A percentile compares a stretch with the other conserved stretches of the same genome.
These are phyloP conservation scores for Pangasius mekongensis DNA, from an alignment of 2,797 vertebrate genomes.

Conservation along the genomic window DNA sequence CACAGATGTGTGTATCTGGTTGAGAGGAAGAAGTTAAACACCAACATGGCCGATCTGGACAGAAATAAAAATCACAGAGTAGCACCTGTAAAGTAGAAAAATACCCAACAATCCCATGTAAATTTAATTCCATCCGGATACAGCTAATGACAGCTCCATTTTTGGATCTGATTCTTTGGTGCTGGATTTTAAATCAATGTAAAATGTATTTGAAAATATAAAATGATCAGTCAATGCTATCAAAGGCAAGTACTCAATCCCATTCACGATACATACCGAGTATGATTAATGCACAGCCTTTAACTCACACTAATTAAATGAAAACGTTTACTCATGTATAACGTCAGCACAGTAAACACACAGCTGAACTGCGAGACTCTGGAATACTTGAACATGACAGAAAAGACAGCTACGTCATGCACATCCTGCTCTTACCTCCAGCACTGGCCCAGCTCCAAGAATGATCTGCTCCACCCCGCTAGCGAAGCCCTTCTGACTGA, in stretches of 20 bases:
- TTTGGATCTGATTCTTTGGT: neutral
- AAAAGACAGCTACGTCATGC: neutral
- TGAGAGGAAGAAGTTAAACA: neutral
- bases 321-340: neutral
- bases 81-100: neutral
- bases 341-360: neutral
- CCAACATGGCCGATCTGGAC: neutral
- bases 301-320: neutral
- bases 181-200: neutral
- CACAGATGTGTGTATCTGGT: too few species aligned
- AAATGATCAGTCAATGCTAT: neutral
- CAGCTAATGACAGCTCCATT: too few species aligned
- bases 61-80: neutral
- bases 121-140: neutral
- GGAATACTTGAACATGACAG: neutral
- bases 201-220: neutral
- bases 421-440: conserved; percentile 84
- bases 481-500: conserved; percentile 98
- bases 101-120: neutral
- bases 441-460: conserved; percentile 94
- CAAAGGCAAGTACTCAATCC: too few species aligned
- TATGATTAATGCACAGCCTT: neutral
- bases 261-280: neutral
- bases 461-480: conserved; percentile 99
- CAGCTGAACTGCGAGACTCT: neutral